Evolutionary conservation across 2,888 invertebrate species (phyloP), one percentile per base, ranked within the genome.

Genomic region (Camptogramma bilineatum): DNA sequence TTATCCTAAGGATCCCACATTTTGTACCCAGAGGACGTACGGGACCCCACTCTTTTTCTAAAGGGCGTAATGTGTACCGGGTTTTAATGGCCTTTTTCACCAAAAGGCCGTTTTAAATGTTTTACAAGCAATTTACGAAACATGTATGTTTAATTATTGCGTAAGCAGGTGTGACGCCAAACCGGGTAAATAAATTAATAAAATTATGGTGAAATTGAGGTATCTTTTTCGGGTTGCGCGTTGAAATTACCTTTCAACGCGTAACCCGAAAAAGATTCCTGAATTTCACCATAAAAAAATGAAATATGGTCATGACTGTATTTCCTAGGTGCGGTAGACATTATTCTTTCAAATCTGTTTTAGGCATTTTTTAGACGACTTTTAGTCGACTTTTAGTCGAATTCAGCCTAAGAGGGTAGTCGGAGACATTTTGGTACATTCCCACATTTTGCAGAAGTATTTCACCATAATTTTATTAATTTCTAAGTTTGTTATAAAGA

Each of bases 71-170:
- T 47, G 28, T 19, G n/a, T 19, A 52, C 7, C 9, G 57, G 56
- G 28, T 42, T 10, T 18, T 52, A 62, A 48, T 28, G 42, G 18
- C 28, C 42, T 31, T 46, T 47, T 53, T 28, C 53, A 48, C 56
- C 59, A 46, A 55, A 19, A 16, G 9, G 60, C 31, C 52, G 63
- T 61, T 66, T 46, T 52, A 61, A 59, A 55, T 42, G 52, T 57
- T 66, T 66, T 48, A 64, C 64, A 64, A 10, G 59, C 54, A 16
- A 57, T 64, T 70, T 68, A 39, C 13, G 34, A 39, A 39, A 13
- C 34, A 39, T 13, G 34, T 52, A 68, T 57, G 55, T 69, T 57
- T 53, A 60, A 69, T 71, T 66, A 64, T 62, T 51, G 57, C 17
- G 48, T 8, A 16, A 34, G 28, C 58, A 56, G 51, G 50, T 59